Conservation (phyloP, 2,888 invertebrate genomes). For the Spisula subtruncata region DNA sequence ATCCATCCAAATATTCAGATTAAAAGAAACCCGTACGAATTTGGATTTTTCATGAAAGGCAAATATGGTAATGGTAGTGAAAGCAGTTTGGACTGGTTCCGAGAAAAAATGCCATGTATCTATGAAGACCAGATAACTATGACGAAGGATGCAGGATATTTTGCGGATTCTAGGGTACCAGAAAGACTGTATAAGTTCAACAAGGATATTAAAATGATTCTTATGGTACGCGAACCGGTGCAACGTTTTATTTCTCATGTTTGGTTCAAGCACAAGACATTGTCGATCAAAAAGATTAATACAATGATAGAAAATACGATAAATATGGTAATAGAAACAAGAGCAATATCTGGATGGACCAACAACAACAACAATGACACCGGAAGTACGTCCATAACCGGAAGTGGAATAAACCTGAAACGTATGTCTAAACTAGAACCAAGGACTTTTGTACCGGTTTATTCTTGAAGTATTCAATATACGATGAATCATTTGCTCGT, state of each 20-base stretch:
- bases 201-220: not conserved
- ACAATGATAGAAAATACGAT: not conserved
- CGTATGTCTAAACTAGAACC: too few species aligned
- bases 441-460: not conserved
- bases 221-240: not conserved
- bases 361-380: not conserved
- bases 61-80: not conserved
- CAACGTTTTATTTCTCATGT: not conserved
- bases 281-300: not conserved
- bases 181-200: not conserved
- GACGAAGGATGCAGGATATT: constrained; percentile 91
- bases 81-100: not conserved
- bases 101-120: constrained; percentile 91
- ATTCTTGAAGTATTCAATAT: not conserved
- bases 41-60: constrained; percentile 37
- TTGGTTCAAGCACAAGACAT: not conserved
- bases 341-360: not conserved
- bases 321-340: not conserved
- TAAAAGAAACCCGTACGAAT: constrained; percentile 52
- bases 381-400: not conserved
- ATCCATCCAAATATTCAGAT: constrained; percentile 54
- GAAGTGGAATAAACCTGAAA: not conserved
- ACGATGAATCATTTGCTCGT: not conserved
- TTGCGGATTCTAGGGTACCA: not conserved
- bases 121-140: constrained; percentile 96